A percentile compares a stretch with the other conserved stretches of the same genome.
phyloP scores from a whole-genome alignment of 2,888 invertebrate species.

The Incurvaria masculella region DNA sequence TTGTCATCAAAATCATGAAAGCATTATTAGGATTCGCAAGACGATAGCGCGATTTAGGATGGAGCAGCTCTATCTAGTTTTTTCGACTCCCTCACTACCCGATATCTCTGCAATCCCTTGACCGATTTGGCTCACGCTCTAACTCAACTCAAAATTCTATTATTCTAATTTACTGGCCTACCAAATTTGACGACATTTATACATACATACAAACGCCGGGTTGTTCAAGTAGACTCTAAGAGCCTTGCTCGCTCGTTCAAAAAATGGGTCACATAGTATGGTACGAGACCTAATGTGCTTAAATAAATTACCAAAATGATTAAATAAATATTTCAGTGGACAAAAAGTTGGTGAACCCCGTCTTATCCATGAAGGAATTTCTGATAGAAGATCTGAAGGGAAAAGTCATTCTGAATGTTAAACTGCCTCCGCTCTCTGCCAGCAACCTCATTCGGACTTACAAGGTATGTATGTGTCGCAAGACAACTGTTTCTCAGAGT shows the following conservation, averaged over 20 bases:
- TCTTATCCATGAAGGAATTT: constrained; percentile 33
- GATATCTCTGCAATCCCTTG: too few species aligned
- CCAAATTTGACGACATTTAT: constrained; percentile 4
- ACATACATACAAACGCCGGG: too few species aligned
- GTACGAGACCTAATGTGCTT: too few species aligned
- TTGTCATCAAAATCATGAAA: constrained; percentile 21
- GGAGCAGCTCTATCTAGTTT: too few species aligned
- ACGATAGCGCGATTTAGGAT: too few species aligned
- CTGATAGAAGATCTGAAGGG: constrained; percentile 34
- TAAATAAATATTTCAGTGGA: constrained; percentile 29
- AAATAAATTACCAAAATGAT: constrained; percentile 8
- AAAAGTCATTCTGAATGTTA: constrained; percentile 42
- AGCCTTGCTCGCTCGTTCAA: too few species aligned
- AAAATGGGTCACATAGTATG: too few species aligned
- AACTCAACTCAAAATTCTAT: not conserved
- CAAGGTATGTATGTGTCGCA: too few species aligned
- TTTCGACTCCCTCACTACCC: too few species aligned
- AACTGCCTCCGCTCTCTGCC: constrained; percentile 38
- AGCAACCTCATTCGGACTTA: constrained; percentile 36
- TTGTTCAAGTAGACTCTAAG: too few species aligned
- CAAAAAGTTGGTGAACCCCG: constrained; percentile 20
- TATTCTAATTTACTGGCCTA: not conserved
- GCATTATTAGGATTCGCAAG: not conserved
- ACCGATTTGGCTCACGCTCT: too few species aligned
- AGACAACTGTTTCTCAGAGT: too few species aligned